Conservation (phyloP, 2,888 invertebrate genomes). For the Cloeon dipterum region DNA sequence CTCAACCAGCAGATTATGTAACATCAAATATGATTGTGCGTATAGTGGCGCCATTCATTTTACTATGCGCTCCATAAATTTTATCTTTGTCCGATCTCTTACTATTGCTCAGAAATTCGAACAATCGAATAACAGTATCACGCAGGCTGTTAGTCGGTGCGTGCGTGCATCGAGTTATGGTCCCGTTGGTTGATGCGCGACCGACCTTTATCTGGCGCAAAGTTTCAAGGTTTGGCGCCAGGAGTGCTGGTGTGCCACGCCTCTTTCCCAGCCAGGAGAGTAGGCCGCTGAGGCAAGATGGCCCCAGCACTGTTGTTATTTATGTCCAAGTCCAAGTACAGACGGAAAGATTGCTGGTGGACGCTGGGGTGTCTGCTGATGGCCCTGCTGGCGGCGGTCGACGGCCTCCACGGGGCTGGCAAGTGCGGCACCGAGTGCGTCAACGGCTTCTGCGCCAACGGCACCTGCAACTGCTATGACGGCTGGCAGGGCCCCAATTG, state of each 20-base stretch:
- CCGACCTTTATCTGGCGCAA: too few species aligned
- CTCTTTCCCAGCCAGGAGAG: constrained; percentile 14
- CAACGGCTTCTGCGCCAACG: constrained; percentile 56
- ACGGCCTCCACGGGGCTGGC: constrained; percentile 12
- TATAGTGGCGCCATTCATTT: too few species aligned
- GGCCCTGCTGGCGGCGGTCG: constrained; percentile 17
- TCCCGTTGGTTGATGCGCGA: too few species aligned
- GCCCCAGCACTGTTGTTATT: constrained; percentile 70
- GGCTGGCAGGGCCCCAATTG: constrained; percentile 89
- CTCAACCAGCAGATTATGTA: too few species aligned
- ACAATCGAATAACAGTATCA: too few species aligned
- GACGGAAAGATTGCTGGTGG: constrained; percentile 42
- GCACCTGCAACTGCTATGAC: constrained; percentile 70
- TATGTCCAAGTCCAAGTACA: constrained; percentile 63
- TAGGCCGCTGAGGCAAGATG: constrained; percentile 39
- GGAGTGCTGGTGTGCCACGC: constrained; percentile 6
- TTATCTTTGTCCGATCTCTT: too few species aligned
- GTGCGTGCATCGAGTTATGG: too few species aligned
- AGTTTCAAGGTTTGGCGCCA: constrained; percentile 6
- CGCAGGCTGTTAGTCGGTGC: too few species aligned
- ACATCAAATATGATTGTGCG: too few species aligned
- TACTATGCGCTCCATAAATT: too few species aligned
- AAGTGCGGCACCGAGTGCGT: constrained; percentile 18
- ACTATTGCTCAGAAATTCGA: too few species aligned
- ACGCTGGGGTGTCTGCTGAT: constrained; percentile 20